Base-by-base conservation (phyloP, 2,113 vertebrate genomes). In the Hassar affinis region DNA sequence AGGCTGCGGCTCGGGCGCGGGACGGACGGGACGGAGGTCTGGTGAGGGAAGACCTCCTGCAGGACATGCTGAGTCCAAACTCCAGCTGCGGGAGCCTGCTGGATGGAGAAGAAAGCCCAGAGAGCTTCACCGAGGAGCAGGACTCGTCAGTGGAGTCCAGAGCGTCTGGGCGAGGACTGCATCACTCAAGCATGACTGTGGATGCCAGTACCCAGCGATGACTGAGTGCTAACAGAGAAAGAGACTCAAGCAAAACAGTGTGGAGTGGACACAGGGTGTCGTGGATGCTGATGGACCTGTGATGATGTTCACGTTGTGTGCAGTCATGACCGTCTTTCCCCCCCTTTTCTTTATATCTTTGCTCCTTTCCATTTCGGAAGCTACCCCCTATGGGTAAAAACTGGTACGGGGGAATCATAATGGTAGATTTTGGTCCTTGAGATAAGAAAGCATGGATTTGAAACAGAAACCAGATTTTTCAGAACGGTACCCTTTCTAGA, bases 31-130 rank as follows among this genome's bases (percentile, higher is more conserved):
- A 84, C 61, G 84, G 90, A 22, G 89, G 92, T 5, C 91, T 94
- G 14, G 94, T 93, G 68, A 92, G 95, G 9, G 95, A 96, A 76
- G 94, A 96, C 86, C 94, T 96, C 75, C 93, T 96, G 83, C 96
- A 96, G 91, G 95, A 95, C 51, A 95, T 96, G 91, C 86, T 96
- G 85, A 96, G 96, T 30, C 95, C 96, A 18, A 95, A 95, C 91
- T 96, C 95, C 69, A 96, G 96, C 92, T 96, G 95, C 17, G 95
- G 95, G 66, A 96, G 95, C 6, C 94, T 95, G 33, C 89, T 96
- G 89, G 96, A 96, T 0, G 96, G 95, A 6, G 95, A 95, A 0
- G 94, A 90, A 12, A 96, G 96, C 87, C 95, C 96, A 0, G 96
- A 95, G 88, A 97, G 95, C 92, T 96, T 95, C 89, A 94, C 93